phyloP scores from a whole-genome alignment of 2,113 vertebrate genomes.

The Gopherus flavomarginatus region DNA sequence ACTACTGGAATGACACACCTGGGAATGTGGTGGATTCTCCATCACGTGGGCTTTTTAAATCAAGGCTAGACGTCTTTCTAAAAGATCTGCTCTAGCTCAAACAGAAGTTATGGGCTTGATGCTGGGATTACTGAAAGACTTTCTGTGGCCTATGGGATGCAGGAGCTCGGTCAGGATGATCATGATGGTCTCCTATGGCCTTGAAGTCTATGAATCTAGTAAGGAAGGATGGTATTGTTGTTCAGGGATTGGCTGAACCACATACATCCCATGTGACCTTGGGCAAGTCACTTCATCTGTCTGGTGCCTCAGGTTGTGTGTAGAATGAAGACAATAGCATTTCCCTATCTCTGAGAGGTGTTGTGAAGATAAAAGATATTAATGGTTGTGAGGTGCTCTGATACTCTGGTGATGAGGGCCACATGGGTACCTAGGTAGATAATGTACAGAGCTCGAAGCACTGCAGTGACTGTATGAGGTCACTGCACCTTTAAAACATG shows the following conservation, averaged over 20 bases:
- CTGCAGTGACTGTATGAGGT: not conserved
- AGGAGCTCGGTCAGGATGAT: not conserved
- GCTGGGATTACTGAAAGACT: not conserved
- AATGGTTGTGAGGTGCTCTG: not conserved
- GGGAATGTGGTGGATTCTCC: not conserved
- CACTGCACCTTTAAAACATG: not conserved
- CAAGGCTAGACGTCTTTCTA: not conserved
- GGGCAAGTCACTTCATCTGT: not conserved
- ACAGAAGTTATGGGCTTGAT: not conserved
- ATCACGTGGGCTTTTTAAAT: accelerated
- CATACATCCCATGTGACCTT: not conserved
- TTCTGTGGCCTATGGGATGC: not conserved
- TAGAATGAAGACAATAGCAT: not conserved
- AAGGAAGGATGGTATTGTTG: not conserved
- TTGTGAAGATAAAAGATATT: not conserved
- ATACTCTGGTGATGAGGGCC: not conserved
- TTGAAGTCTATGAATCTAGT: not conserved
- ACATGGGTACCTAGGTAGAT: not conserved
- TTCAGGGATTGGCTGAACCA: not conserved
- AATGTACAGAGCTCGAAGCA: not conserved
- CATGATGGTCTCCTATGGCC: not conserved
- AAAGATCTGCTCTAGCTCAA: not conserved
- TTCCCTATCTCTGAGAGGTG: not conserved
- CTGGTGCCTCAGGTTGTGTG: not conserved
- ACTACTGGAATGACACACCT: not conserved